A percentile compares a stretch with the other conserved stretches of the same genome.
These are phyloP conservation scores for Phrynosoma blainvillii DNA, from an alignment of 2,113 vertebrate species.

Conservation along the genomic window DNA sequence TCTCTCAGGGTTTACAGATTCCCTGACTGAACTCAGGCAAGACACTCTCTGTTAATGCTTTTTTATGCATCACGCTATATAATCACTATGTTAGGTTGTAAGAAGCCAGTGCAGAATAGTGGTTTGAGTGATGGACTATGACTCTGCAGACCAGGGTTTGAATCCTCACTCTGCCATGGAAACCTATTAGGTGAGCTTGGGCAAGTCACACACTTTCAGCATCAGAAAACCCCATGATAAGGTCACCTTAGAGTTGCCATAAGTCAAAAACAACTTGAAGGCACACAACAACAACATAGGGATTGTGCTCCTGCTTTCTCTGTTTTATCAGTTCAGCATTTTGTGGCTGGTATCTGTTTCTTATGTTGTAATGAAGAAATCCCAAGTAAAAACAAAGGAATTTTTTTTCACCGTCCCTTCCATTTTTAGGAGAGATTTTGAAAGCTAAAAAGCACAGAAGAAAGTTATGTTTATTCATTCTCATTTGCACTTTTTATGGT, in stretches of 20 bases:
- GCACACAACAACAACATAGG: no score
- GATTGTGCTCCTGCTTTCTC: background rate
- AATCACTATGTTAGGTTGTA: background rate
- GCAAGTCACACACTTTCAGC: no score
- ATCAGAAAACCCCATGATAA: no score
- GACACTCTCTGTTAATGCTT: background rate
- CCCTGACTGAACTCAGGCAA: background rate
- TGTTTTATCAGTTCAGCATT: background rate
- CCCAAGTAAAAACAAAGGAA: background rate
- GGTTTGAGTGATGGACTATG: no score
- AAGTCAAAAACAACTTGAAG: no score
- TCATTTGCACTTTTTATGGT: conserved; percentile 5
- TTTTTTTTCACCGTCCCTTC: background rate
- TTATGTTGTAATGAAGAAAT: background rate
- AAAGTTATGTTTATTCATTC: background rate
- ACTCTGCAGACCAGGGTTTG: no score
- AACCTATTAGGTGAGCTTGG: no score
- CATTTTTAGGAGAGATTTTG: background rate
- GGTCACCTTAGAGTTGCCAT: no score
- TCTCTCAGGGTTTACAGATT: background rate
- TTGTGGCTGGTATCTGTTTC: background rate
- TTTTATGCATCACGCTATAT: background rate
- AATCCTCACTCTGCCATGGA: no score
- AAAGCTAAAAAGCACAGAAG: background rate
- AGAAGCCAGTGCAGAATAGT: no score